Evolutionary conservation across 2,113 vertebrate genomes (phyloP).

Genomic region (Anolis carolinensis): DNA sequence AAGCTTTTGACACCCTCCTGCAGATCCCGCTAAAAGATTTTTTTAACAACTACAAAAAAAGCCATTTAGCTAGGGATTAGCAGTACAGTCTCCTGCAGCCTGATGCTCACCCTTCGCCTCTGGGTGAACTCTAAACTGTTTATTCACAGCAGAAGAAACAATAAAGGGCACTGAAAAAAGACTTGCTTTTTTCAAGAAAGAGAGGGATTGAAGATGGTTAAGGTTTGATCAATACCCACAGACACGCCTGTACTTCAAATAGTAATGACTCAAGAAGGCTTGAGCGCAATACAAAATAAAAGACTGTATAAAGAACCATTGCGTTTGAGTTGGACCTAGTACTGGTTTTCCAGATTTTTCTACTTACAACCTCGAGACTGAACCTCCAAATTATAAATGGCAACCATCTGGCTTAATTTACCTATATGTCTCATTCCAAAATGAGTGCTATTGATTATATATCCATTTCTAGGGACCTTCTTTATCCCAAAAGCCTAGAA

Average conservation of each 20-base stretch:
- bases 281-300: not conserved
- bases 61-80: not conserved
- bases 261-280: not conserved
- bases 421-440: too few species aligned
- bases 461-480: too few species aligned
- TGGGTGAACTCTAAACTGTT: constrained; percentile 11
- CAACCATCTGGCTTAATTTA: too few species aligned
- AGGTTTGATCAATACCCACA: not conserved
- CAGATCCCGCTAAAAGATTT: constrained; percentile 46
- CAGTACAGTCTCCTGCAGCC: not conserved
- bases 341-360: not conserved
- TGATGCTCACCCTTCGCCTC: constrained; percentile 2
- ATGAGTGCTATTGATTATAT: too few species aligned
- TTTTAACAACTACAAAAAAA: not conserved
- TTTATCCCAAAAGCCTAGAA: too few species aligned
- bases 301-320: not conserved
- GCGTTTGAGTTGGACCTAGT: not conserved
- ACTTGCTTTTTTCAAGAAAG: not conserved
- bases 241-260: not conserved
- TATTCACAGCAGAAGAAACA: not conserved
- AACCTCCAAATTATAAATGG: too few species aligned
- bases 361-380: too few species aligned
- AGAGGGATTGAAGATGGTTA: accelerated
- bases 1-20: constrained; percentile 63
- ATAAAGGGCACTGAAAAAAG: not conserved